These are phyloP conservation scores for Dinomys branickii DNA, from an alignment of 2,113 vertebrate species.

Conservation along the genomic window DNA sequence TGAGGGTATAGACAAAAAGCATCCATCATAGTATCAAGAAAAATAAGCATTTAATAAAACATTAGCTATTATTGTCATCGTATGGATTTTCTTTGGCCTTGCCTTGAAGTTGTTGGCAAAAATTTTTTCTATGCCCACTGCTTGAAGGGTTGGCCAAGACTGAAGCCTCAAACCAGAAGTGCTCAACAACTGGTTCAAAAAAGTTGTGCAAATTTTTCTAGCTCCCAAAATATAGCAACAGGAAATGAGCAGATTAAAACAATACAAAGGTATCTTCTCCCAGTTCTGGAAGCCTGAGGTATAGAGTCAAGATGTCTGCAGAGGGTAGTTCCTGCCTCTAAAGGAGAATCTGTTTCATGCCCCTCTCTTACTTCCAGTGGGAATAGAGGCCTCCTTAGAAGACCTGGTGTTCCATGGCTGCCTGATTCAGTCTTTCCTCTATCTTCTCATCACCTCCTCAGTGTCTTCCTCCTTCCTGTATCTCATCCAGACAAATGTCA, in stretches of 20 bases:
- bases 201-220: not conserved
- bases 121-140: not conserved
- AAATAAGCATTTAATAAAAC: conserved; percentile 34
- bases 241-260: not conserved
- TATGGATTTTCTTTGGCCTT: not conserved
- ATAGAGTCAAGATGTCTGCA: not conserved
- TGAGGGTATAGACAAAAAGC: not conserved
- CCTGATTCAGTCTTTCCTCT: not conserved
- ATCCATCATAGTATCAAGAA: not conserved
- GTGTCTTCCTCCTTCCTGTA: not conserved
- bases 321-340: not conserved
- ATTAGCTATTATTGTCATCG: not conserved
- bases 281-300: not conserved
- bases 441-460: not conserved
- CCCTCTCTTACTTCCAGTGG: not conserved
- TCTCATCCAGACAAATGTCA: not conserved
- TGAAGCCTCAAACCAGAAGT: not conserved
- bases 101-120: not conserved
- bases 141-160: not conserved
- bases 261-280: not conserved
- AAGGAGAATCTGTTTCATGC: not conserved
- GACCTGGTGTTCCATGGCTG: not conserved
- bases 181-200: not conserved
- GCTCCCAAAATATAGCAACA: not conserved
- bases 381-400: not conserved